phyloP scores from a whole-genome alignment of 2,113 vertebrate species.

The Rhipidura dahli region DNA sequence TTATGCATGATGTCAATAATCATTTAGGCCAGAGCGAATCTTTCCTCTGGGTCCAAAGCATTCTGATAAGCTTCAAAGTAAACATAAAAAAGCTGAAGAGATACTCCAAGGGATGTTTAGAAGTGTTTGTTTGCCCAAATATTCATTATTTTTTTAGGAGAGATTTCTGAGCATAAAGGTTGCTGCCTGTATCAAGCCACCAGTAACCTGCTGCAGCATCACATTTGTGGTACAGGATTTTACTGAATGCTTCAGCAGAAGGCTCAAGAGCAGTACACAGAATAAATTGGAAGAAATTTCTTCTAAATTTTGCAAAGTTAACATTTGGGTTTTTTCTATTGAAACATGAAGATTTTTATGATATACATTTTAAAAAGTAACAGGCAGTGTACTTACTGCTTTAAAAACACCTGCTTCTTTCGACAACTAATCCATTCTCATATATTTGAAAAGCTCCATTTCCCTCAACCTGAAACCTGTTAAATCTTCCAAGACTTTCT shows the following conservation, averaged over 20 bases:
- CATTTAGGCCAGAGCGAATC: constrained; percentile 68
- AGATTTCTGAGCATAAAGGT: background rate
- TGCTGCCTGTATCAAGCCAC: background rate
- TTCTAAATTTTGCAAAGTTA: background rate
- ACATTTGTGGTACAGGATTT: background rate
- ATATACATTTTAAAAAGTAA: background rate
- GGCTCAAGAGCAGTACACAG: background rate
- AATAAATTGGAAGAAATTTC: background rate
- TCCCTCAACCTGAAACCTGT: background rate
- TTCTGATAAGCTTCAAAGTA: constrained; percentile 80
- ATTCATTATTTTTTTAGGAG: background rate
- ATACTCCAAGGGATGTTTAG: background rate
- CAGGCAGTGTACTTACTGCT: background rate
- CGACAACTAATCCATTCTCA: background rate
- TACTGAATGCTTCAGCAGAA: background rate
- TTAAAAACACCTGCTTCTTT: background rate
- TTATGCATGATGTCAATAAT: constrained; percentile 72
- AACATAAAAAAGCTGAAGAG: constrained; percentile 74
- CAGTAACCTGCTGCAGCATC: background rate
- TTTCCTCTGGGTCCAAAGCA: constrained; percentile 69
- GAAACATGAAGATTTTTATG: background rate
- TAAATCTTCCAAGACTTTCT: background rate
- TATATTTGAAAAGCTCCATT: background rate
- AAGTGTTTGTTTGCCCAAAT: background rate
- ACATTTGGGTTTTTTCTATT: fast-evolving